A percentile compares a stretch with the other conserved stretches of the same genome.
These are phyloP conservation scores for Catocala sponsa DNA, from an alignment of 2,888 invertebrate genomes.

Conservation along the genomic window DNA sequence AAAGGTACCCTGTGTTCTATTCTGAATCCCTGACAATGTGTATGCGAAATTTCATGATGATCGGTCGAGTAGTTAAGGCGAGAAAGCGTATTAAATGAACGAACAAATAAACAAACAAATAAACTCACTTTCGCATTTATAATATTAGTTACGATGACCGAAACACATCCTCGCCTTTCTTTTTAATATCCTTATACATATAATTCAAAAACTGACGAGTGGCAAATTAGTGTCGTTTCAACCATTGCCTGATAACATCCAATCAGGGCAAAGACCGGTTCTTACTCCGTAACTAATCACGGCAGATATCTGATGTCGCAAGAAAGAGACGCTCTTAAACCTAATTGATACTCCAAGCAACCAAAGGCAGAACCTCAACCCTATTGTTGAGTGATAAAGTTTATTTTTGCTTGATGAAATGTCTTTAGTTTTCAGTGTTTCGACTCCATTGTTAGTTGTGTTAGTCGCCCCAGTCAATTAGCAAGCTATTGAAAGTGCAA, in stretches of 20 bases:
- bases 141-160: too few relatives aligned
- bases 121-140: too few relatives aligned
- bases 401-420: constrained; percentile 19
- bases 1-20: too few relatives aligned
- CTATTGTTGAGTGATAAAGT: constrained; percentile 1
- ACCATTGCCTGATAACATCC: constrained; percentile 25
- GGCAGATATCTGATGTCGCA: constrained; percentile 25
- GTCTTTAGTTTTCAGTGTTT: constrained; percentile 1
- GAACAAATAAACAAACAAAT: too few relatives aligned
- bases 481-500: constrained; percentile 23
- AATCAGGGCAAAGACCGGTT: constrained; percentile 28
- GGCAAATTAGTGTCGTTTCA: not conserved
- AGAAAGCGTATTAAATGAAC: too few relatives aligned
- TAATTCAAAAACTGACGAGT: too few relatives aligned
- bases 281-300: constrained; percentile 20
- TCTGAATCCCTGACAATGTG: too few relatives aligned
- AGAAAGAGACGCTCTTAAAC: constrained; percentile 25
- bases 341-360: constrained; percentile 38
- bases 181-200: too few relatives aligned
- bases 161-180: too few relatives aligned
- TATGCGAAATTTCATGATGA: too few relatives aligned
- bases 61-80: too few relatives aligned
- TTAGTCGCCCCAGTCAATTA: constrained; percentile 30
- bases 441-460: constrained; percentile 22
- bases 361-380: constrained; percentile 15